Evolutionary conservation across 2,113 vertebrate species (phyloP).

Genomic region (Myotis davidii): DNA sequence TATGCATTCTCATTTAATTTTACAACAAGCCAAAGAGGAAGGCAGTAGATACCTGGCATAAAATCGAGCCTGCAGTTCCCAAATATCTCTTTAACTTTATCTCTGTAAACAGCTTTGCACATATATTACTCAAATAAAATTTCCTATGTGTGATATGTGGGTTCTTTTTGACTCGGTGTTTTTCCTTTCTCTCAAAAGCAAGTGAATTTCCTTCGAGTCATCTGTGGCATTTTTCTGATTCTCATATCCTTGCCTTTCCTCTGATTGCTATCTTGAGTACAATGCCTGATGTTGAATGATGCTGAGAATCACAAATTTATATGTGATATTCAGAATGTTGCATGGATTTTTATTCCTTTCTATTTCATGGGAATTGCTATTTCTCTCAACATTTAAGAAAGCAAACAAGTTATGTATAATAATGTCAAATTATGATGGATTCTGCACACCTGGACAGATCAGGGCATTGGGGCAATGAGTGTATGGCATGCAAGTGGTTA

Average conservation of each 20-base stretch:
- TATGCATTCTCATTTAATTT: constrained; percentile 59
- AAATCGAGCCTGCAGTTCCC: neutral
- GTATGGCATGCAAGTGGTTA: neutral
- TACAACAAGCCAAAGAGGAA: neutral
- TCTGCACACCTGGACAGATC: neutral
- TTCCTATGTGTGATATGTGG: neutral
- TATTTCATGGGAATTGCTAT: constrained; percentile 27
- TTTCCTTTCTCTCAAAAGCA: constrained; percentile 45
- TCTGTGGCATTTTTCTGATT: constrained; percentile 56
- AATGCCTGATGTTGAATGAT: constrained; percentile 34
- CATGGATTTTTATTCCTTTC: constrained; percentile 22
- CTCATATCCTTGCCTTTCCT: constrained; percentile 54
- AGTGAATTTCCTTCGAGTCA: constrained; percentile 43
- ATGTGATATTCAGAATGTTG: neutral
- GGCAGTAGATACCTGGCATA: neutral
- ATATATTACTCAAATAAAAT: constrained; percentile 62
- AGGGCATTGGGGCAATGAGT: accelerated
- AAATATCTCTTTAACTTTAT: constrained; percentile 65
- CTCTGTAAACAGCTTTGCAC: constrained; percentile 20
- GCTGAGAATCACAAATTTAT: constrained; percentile 56
- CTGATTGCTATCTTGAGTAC: constrained; percentile 55
- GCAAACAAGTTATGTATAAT: neutral
- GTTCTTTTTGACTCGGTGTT: constrained; percentile 28
- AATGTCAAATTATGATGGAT: neutral
- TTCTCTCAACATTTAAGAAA: constrained; percentile 49